Evolutionary conservation across 2,797 vertebrate species (phyloP), one percentile per base, ranked within the genome.

Genomic region (Danio aesculapii): DNA sequence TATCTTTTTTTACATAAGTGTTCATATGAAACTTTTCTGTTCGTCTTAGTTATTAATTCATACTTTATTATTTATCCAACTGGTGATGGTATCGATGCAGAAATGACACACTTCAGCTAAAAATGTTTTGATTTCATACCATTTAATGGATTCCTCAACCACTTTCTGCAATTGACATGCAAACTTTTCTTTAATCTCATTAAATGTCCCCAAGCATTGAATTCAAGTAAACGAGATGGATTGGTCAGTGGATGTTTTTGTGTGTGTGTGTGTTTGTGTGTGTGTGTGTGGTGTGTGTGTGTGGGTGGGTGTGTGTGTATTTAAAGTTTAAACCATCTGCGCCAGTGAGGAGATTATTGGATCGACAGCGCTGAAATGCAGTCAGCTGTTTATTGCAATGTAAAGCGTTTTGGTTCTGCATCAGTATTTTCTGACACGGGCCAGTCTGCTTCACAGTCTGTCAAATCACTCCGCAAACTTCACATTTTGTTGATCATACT

Each of bases 391-490:
- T 75, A 84, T 84, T 61, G 41, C 78, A 88, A 85, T 77, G 83
- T 81, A 84, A 84, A 87, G 79, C 77, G 63, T 88, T 85, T 86
- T 84, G 81, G 87, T 84, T 88, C 79, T 86, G 86, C 84, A 85
- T 81, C 84, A 83, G 71, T 84, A 81, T 84, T 61, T 84, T 66
- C 75, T 86, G 86, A 86, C 84, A 86, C 77, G 70, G 81, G 86
- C 84, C 81, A 84, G 79, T 84, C 63, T 85, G 77, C 84, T 81
- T 78, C 82, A 73, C 73, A 77, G 83, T 84, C 77, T 88, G 86
- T 85, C 86, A 86, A 82, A 88, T 85, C 83, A 73, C 79, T 87
- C 70, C 62, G 50, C 87, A 83, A 83, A 86, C 83, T 57, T 79
- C 86, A 80, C 61, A 83, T 55, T 83, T 85, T 83, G 77, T 84